A percentile compares a stretch with the other conserved stretches of the same genome.
Evolutionary conservation across 2,113 vertebrate species (phyloP).

Genomic region (Picathartes gymnocephalus): DNA sequence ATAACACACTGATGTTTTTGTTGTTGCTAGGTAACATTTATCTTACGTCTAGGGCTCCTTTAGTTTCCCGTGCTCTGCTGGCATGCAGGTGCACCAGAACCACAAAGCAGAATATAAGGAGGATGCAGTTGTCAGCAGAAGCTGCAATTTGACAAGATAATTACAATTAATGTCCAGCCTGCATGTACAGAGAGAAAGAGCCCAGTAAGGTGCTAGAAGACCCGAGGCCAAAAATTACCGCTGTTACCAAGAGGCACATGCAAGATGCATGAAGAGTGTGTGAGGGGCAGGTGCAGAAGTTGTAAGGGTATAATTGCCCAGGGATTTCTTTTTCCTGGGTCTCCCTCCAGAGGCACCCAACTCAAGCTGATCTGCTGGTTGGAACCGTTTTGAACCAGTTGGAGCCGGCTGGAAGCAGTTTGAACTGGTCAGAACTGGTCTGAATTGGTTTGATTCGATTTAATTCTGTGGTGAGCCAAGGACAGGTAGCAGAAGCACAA

Average conservation of each 20-base stretch:
- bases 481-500: not conserved
- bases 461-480: not conserved
- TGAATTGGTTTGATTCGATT: not conserved
- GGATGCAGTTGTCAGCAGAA: not conserved
- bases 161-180: not conserved
- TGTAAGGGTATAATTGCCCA: not conserved
- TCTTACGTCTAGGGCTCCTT: not conserved
- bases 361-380: not conserved
- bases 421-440: not conserved
- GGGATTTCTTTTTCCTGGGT: not conserved
- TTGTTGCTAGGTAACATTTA: not conserved
- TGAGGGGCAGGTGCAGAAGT: not conserved
- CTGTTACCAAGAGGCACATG: not conserved
- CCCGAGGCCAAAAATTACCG: not conserved
- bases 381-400: fast-evolving
- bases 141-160: not conserved
- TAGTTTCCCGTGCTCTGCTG: fast-evolving
- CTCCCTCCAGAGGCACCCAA: not conserved
- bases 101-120: not conserved
- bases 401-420: fast-evolving
- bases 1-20: not conserved
- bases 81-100: not conserved
- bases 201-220: not conserved
- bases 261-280: fast-evolving
- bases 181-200: not conserved